Percentiles rank a stretch among this genome's conserved stretches.
Evolutionary conservation across 2,888 invertebrate species (phyloP).

Genomic region (Andrena hattorfiana): DNA sequence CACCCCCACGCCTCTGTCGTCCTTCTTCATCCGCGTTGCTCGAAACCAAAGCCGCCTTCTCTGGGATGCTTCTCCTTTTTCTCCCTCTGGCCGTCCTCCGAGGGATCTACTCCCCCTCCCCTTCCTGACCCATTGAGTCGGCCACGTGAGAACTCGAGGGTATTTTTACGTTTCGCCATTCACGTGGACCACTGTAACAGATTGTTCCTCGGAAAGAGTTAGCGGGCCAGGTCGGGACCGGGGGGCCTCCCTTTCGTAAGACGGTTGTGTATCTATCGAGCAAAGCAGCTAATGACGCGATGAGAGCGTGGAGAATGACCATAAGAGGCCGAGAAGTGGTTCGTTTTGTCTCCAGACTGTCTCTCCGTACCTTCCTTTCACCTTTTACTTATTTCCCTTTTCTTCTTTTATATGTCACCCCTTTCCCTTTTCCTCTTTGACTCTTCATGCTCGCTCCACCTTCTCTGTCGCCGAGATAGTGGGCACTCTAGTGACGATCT

Average conservation of each 20-base stretch:
- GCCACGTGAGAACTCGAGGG: constrained; percentile 83
- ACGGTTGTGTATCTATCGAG: constrained; percentile 59
- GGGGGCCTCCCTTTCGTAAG: constrained; percentile 59
- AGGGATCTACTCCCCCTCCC: constrained; percentile 52
- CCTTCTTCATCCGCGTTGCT: constrained; percentile 47
- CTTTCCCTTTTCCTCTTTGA: constrained; percentile 12
- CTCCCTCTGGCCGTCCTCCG: constrained; percentile 8
- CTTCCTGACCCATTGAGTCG: constrained; percentile 77
- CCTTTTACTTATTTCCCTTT: background rate
- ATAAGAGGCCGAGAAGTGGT: constrained; percentile 80
- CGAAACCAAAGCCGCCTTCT: background rate
- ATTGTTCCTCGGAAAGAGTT: constrained; percentile 83
- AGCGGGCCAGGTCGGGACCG: constrained; percentile 1
- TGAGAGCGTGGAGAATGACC: constrained; percentile 82
- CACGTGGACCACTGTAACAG: constrained; percentile 83
- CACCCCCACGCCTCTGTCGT: constrained; percentile 50
- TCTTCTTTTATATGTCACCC: no score
- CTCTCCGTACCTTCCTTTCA: constrained; percentile 68
- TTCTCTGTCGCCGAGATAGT: constrained; percentile 22
- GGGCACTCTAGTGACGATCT: constrained; percentile 53
- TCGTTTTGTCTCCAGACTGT: constrained; percentile 80
- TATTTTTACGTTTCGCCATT: constrained; percentile 85
- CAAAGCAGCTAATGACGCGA: constrained; percentile 73
- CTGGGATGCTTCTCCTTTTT: constrained; percentile 31
- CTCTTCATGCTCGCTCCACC: constrained; percentile 24